Conservation (phyloP, 2,888 invertebrate species). For the Sialis lutaria region DNA sequence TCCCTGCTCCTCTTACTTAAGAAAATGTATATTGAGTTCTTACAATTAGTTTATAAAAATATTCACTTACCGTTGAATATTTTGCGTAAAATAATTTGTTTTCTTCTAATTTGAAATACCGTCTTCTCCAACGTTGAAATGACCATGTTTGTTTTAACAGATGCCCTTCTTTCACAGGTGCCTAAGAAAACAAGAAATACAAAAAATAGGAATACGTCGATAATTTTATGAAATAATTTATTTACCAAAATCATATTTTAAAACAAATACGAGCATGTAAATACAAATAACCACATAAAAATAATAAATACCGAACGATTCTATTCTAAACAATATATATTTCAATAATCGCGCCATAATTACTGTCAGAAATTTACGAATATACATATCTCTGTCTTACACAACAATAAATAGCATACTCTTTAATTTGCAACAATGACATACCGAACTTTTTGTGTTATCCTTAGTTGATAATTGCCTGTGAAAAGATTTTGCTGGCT, state of each 20-base stretch:
- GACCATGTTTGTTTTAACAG: slow-evolving; percentile 75
- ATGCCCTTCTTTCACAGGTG: slow-evolving; percentile 60
- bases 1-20: too few species aligned
- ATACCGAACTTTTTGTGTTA: slow-evolving; percentile 64
- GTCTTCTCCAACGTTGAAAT: slow-evolving; percentile 70
- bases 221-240: not conserved
- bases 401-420: too few species aligned
- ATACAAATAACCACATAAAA: not conserved
- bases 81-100: slow-evolving; percentile 75
- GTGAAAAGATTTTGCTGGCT: slow-evolving; percentile 57
- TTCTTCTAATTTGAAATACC: slow-evolving; percentile 70
- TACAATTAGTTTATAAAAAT: too few species aligned
- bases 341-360: slow-evolving; percentile 4
- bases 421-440: slow-evolving; percentile 17
- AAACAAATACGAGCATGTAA: not conserved
- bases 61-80: slow-evolving; percentile 54
- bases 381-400: not conserved
- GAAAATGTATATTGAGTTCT: too few species aligned
- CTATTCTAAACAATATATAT: not conserved
- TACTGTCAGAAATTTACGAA: not conserved
- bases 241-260: not conserved
- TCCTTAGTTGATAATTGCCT: slow-evolving; percentile 69
- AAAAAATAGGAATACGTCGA: not conserved
- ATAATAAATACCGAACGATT: not conserved
- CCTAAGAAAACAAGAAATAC: slow-evolving; percentile 20